Evolutionary conservation across 2,113 vertebrate species (phyloP), one percentile per base, ranked within the genome.

Genomic region (Cyanoliseus patagonus): DNA sequence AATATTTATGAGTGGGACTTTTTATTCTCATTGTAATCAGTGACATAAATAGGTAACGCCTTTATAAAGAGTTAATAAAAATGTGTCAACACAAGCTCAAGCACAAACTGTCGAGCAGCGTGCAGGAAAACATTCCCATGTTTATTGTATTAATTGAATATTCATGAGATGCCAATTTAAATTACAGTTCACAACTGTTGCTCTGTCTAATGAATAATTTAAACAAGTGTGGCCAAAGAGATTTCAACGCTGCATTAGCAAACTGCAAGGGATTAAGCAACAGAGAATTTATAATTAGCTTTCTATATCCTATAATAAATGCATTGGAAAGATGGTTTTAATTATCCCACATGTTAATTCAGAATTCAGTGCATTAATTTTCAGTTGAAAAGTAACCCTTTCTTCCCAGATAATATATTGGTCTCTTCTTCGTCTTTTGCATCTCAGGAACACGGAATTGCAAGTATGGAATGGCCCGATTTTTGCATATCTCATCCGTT

Each of bases 111-210:
- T 97, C 42, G 95, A 98, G 95, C 91, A 20, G 89, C 86, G 85
- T 95, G 95, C 97, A 95, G 97, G 97, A 98, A 98, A 98, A 98
- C 98, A 98, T 77, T 81, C 97, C 96, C 92, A 94, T 97, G 97
- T 98, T 98, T 98, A 98, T 98, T 98, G 97, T 98, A 94, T 93
- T 97, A 95, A 98, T 98, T 98, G 98, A 98, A 98, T 98, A 98
- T 98, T 98, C 98, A 98, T 98, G 98, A 98, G 97, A 97, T 97
- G 98, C 97, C 98, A 97, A 97, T 98, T 98, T 98, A 98, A 98
- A 98, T 98, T 98, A 98, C 98, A 98, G 98, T 98, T 98, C 98
- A 98, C 98, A 98, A 98, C 98, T 98, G 98, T 98, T 98, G 98
- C 98, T 95, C 90, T 96, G 97, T 96, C 97, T 97, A 97, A 97